Evolutionary conservation across 2,888 invertebrate genomes (phyloP).

Genomic region (Epirrhoe alternata): DNA sequence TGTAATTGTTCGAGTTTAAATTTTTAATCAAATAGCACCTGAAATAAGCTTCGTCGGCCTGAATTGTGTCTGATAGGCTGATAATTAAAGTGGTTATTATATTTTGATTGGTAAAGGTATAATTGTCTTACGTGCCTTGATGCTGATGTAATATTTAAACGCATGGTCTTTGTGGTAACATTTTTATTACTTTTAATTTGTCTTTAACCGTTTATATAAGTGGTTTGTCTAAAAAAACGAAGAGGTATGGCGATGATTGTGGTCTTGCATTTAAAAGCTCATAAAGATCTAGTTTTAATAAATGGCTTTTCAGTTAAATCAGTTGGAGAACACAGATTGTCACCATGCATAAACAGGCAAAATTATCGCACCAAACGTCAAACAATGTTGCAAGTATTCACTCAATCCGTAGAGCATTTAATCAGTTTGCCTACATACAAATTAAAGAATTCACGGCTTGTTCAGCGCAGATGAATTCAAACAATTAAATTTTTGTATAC

Average conservation of each 20-base stretch:
- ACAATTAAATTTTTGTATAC: constrained; percentile 36
- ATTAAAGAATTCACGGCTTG: constrained; percentile 39
- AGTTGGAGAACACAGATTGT: neutral
- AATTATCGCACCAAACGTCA: neutral
- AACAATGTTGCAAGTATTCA: neutral
- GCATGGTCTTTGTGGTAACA: constrained; percentile 6
- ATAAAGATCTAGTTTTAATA: neutral
- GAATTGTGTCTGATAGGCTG: constrained; percentile 61
- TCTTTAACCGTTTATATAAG: neutral
- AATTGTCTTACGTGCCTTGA: constrained; percentile 38
- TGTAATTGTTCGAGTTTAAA: constrained; percentile 71
- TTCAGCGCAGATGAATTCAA: constrained; percentile 62
- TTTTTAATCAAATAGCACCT: constrained; percentile 82
- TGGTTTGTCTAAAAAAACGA: neutral
- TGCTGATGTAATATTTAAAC: constrained; percentile 36
- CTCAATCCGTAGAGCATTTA: neutral
- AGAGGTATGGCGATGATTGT: neutral
- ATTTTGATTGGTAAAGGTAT: constrained; percentile 53
- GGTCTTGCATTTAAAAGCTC: neutral
- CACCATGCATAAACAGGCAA: neutral
- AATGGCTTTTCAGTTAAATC: neutral
- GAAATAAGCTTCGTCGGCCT: constrained; percentile 74
- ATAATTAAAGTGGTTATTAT: constrained; percentile 66
- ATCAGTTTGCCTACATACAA: constrained; percentile 31
- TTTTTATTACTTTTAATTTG: neutral